These are phyloP conservation scores for Arion vulgaris DNA, from an alignment of 1,140 invertebrate genomes.

Conservation along the genomic window DNA sequence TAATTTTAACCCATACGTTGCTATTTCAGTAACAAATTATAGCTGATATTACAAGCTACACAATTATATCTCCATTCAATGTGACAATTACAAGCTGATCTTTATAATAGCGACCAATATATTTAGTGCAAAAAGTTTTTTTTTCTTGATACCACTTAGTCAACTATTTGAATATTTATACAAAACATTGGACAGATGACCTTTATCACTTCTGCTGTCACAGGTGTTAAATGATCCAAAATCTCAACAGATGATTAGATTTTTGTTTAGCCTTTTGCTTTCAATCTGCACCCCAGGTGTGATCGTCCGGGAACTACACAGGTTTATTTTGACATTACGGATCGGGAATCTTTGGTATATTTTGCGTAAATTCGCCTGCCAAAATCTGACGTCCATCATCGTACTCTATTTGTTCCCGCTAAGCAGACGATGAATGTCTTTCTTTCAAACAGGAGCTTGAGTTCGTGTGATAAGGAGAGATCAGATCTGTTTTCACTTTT, in stretches of 20 bases:
- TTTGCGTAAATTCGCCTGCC: not conserved
- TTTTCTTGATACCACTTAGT: not conserved
- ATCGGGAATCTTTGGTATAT: constrained; percentile 1
- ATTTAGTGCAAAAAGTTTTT: not conserved
- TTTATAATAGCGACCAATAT: too few species aligned
- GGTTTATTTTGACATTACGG: constrained; percentile 3
- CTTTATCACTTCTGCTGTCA: not conserved
- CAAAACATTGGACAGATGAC: not conserved
- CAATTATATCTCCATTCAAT: too few species aligned
- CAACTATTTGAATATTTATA: not conserved
- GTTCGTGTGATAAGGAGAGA: not conserved
- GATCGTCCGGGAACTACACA: not conserved
- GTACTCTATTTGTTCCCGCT: not conserved
- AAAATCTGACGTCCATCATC: not conserved
- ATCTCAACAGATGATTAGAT: constrained; percentile 6
- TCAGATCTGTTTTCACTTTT: not conserved
- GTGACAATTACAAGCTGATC: too few species aligned
- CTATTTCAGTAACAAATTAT: too few species aligned
- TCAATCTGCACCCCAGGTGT: constrained; percentile 7
- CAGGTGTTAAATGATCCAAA: not conserved
- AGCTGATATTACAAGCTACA: too few species aligned
- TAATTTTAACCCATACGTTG: too few species aligned
- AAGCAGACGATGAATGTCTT: not conserved
- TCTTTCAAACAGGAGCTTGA: not conserved
- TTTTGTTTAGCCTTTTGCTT: constrained; percentile 1